Evolutionary conservation across 2,113 vertebrate genomes (phyloP).

Genomic region (Semicossyphus pulcher): DNA sequence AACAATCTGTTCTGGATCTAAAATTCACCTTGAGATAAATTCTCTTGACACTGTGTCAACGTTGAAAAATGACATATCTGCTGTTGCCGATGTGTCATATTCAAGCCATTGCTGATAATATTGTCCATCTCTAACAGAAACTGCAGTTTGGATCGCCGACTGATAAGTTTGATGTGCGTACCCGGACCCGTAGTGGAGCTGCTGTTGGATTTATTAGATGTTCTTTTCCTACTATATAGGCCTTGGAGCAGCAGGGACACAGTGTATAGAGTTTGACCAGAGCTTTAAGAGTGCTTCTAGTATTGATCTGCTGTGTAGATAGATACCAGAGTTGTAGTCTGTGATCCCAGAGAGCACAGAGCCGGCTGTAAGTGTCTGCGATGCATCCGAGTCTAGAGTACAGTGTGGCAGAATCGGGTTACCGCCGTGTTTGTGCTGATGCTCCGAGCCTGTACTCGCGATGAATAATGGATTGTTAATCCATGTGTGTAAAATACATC

Average conservation of each 20-base stretch:
- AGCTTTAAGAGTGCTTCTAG: constrained; percentile 30
- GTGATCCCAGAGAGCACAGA: constrained; percentile 43
- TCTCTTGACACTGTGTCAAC: too few relatives aligned
- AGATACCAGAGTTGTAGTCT: constrained; percentile 27
- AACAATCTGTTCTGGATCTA: too few relatives aligned
- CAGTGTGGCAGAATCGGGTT: constrained; percentile 33
- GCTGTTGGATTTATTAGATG: neutral
- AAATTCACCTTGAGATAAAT: too few relatives aligned
- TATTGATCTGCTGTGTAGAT: constrained; percentile 59
- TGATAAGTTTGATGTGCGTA: constrained; percentile 15
- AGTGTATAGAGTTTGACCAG: constrained; percentile 27
- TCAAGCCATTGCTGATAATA: too few relatives aligned
- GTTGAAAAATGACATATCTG: too few relatives aligned
- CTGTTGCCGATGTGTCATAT: too few relatives aligned
- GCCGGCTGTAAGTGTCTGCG: constrained; percentile 33
- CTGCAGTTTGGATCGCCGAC: neutral
- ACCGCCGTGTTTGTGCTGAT: constrained; percentile 61
- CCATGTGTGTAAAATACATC: constrained; percentile 54
- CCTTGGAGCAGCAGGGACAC: neutral
- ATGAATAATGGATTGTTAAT: constrained; percentile 71
- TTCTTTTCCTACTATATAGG: neutral
- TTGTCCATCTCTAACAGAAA: too few relatives aligned
- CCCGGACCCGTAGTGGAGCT: neutral
- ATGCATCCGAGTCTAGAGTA: constrained; percentile 34
- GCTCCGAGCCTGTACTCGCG: constrained; percentile 25